Conservation (phyloP, 2,888 invertebrate genomes). For the Machimus atricapillus region DNA sequence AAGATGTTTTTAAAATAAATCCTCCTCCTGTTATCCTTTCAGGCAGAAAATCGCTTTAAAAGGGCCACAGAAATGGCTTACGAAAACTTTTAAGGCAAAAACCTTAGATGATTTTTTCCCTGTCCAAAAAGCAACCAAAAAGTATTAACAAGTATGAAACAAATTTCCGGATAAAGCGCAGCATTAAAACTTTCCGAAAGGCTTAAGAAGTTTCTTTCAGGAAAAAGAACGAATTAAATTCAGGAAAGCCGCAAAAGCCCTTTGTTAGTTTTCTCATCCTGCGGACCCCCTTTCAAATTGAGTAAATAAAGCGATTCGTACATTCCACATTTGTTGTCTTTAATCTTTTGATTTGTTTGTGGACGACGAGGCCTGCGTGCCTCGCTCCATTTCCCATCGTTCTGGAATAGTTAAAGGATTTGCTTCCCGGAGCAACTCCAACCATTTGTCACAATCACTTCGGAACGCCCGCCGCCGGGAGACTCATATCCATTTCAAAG, state of each 20-base stretch:
- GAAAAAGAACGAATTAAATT: conserved; percentile 28
- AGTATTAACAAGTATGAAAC: conserved; percentile 36
- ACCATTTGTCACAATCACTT: conserved; percentile 22
- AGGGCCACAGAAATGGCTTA: neutral
- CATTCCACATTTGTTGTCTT: conserved; percentile 9
- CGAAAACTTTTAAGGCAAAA: neutral
- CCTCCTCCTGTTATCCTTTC: neutral
- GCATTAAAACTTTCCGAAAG: conserved; percentile 30
- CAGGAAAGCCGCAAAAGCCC: neutral
- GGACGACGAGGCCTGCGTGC: neutral
- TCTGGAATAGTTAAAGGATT: neutral
- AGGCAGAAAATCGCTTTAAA: neutral
- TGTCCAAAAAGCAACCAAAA: neutral
- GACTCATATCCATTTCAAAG: neutral
- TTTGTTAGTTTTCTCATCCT: neutral
- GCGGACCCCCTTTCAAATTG: neutral
- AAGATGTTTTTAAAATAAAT: neutral
- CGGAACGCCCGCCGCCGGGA: neutral
- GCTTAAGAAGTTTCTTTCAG: neutral
- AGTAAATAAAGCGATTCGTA: conserved; percentile 26
- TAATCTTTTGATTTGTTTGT: conserved; percentile 24
- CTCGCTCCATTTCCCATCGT: neutral
- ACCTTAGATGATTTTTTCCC: neutral
- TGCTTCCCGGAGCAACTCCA: neutral
- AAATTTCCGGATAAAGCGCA: conserved; percentile 27